phyloP scores from a whole-genome alignment of 1,140 invertebrate species.

The Cylas formicarius region DNA sequence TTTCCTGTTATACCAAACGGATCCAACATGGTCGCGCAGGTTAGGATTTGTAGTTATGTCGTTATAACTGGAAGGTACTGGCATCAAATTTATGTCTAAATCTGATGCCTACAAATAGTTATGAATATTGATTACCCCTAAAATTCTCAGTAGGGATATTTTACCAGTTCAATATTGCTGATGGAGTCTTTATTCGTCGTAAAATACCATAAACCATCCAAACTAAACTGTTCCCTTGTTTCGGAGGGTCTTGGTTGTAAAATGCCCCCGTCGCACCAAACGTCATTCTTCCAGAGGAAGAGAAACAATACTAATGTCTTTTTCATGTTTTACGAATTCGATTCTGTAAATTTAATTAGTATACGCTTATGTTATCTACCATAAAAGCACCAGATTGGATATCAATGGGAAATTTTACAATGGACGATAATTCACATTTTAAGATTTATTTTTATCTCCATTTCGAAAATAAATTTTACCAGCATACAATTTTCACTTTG shows the following conservation, averaged over 20 bases:
- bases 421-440: too few relatives aligned
- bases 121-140: background rate
- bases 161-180: conserved; percentile 67
- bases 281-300: too few relatives aligned
- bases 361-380: too few relatives aligned
- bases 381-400: too few relatives aligned
- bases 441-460: too few relatives aligned
- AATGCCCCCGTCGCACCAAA: conserved; percentile 52
- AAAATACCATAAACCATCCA: conserved; percentile 91
- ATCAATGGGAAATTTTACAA: too few relatives aligned
- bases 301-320: too few relatives aligned
- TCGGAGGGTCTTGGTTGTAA: conserved; percentile 77
- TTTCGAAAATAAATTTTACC: too few relatives aligned
- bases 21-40: conserved; percentile 84
- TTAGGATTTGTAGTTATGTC: conserved; percentile 77
- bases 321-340: too few relatives aligned
- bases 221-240: conserved; percentile 62
- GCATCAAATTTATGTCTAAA: conserved; percentile 58
- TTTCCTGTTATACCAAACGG: conserved; percentile 81
- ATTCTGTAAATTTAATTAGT: too few relatives aligned
- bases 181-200: conserved; percentile 52
- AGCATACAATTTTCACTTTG: too few relatives aligned
- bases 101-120: conserved; percentile 37
- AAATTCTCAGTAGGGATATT: conserved; percentile 45
- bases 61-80: conserved; percentile 93